Conservation (phyloP, 2,797 vertebrate genomes). For the Coendou prehensilis region DNA sequence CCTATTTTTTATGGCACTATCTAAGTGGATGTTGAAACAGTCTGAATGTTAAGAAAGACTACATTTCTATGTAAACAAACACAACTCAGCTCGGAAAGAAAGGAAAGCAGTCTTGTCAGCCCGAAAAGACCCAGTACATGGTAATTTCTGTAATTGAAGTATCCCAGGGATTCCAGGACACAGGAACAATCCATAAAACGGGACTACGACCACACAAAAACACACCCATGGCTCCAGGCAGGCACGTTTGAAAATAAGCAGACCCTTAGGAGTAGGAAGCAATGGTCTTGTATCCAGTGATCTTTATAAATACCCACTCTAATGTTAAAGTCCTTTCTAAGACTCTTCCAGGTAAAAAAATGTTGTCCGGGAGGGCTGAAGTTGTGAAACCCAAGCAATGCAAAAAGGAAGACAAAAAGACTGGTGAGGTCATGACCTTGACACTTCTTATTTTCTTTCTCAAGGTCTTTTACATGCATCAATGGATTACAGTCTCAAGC, state of each 20-base stretch:
- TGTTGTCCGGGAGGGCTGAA: background rate
- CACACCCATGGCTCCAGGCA: constrained; percentile 53
- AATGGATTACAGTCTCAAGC: background rate
- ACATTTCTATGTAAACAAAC: constrained; percentile 81
- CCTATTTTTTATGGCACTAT: constrained; percentile 58
- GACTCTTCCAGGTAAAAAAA: constrained; percentile 61
- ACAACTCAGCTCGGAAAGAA: constrained; percentile 58
- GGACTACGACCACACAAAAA: constrained; percentile 73
- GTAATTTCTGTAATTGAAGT: constrained; percentile 78
- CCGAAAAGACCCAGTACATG: constrained; percentile 60
- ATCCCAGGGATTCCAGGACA: constrained; percentile 73
- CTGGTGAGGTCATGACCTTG: background rate
- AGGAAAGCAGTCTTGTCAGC: constrained; percentile 69
- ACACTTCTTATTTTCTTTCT: constrained; percentile 50
- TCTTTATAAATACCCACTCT: constrained; percentile 62
- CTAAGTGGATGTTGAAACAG: constrained; percentile 77
- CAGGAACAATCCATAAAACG: constrained; percentile 73
- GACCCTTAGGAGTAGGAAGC: constrained; percentile 55
- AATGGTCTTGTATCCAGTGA: background rate
- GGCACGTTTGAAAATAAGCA: constrained; percentile 78
- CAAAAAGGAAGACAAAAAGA: constrained; percentile 39
- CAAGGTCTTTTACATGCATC: constrained; percentile 14
- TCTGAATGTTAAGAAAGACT: constrained; percentile 77
- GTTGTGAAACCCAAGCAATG: background rate
- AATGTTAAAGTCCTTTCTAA: constrained; percentile 49